Percentiles rank a stretch among this genome's conserved stretches.
Evolutionary conservation across 2,113 vertebrate genomes (phyloP).

Genomic region (Ctenodactylus gundi): DNA sequence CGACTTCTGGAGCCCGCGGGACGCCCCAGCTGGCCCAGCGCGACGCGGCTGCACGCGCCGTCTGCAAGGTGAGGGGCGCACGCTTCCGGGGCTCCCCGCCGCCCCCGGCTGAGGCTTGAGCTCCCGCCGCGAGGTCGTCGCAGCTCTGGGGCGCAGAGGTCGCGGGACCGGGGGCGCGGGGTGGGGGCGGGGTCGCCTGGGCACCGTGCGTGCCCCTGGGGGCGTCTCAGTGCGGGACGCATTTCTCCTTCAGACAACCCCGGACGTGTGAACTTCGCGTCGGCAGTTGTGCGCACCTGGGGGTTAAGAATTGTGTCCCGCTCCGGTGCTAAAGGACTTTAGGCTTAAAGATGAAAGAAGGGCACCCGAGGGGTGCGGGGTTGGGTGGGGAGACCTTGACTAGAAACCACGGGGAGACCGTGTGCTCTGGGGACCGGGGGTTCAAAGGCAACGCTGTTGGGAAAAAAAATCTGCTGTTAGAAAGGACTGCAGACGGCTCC

Average conservation of each 20-base stretch:
- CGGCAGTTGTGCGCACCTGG: background rate
- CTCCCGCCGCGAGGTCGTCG: background rate
- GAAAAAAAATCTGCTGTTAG: background rate
- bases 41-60: background rate
- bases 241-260: background rate
- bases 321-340: background rate
- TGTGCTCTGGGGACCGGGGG: background rate
- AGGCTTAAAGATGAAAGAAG: slow-evolving; percentile 32
- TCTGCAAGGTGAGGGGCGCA: slow-evolving; percentile 63
- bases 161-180: no score
- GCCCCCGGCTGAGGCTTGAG: background rate
- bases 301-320: background rate
- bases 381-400: no score
- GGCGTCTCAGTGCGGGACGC: background rate
- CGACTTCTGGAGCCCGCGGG: slow-evolving; percentile 36
- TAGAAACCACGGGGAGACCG: background rate
- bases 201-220: background rate
- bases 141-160: background rate
- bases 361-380: no score
- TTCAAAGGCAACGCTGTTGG: background rate
- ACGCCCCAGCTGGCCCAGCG: background rate
- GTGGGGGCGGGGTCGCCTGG: background rate
- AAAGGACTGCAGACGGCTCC: background rate
- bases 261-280: background rate
- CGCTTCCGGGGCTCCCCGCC: background rate